Base-by-base conservation (phyloP, 2,113 vertebrate species). In the Ptilonorhynchus violaceus region DNA sequence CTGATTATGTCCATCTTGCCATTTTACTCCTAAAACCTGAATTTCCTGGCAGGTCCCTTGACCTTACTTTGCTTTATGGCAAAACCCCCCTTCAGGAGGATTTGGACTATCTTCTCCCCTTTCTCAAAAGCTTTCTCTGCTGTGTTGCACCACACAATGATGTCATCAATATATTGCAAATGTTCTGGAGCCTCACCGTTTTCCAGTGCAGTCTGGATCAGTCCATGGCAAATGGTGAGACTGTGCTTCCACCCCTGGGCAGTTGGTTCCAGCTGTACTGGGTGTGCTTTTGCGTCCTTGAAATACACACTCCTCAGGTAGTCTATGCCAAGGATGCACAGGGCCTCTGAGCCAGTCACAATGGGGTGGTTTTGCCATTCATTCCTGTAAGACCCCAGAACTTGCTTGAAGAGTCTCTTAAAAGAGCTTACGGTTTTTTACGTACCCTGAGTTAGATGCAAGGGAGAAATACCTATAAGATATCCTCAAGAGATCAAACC, bases 371-470 rank as follows among this genome's bases (percentile, higher is more conserved):
- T 69, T 82, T 82, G 6, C 44, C 15, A 23, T 50, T 82, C 12
- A 18, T 69, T 50, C 19, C 35, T 50, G 30, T 50, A 59, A 42
- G 46, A 59, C 19, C 35, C 35, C 19, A 59, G 24, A 69, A 41
- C 30, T 59, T 35, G 59, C 13, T 68, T 0, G 0, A 14, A 1
- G 3, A 58, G 9, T 69, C 23, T 41, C 33, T 41, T n/a, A 12
- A 41, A 50, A 59, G 35, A 37, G 19, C 15, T 50, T 69, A 56
- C 14, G 23, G 53, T 12, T 28, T 69, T 49, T 82, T 28, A 28
- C 30, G 66, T 69, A 28, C 23, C 44, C 24, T 70, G 44, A 70
- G 49, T 50, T 70, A 59, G 55, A 42, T n/a, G 24, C 30, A n/a
- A 24, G 20, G n/a, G 19, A 42, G 15, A 69, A 82, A 50, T 82